Percentiles rank a stretch among this genome's conserved stretches.
Conservation (phyloP, 2,113 vertebrate species). For the Actenoides hombroni region DNA sequence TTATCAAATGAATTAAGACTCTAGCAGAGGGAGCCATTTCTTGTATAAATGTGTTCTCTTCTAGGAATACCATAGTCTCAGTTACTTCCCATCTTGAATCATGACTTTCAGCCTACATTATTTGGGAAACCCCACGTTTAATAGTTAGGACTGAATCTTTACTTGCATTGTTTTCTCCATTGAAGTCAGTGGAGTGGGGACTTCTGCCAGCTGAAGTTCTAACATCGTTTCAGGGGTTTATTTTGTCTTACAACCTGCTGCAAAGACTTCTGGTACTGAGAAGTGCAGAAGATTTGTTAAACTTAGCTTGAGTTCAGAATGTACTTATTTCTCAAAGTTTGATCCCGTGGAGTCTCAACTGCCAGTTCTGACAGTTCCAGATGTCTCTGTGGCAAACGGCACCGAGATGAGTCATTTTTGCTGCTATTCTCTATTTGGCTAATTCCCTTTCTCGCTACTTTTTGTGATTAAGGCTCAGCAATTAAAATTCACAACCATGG, state of each 20-base stretch:
- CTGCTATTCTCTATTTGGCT: not conserved
- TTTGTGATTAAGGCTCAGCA: constrained; percentile 23
- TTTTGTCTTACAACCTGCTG: not conserved
- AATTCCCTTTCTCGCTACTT: not conserved
- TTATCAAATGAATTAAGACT: not conserved
- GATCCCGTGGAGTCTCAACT: not conserved
- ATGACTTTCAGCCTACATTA: not conserved
- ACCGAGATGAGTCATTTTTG: not conserved
- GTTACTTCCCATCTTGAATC: not conserved
- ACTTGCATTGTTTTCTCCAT: not conserved
- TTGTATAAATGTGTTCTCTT: not conserved
- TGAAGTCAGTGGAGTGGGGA: not conserved
- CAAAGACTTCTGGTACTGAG: not conserved
- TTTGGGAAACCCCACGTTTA: not conserved
- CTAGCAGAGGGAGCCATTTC: fast-evolving
- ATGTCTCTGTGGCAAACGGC: not conserved
- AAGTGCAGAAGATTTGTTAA: not conserved
- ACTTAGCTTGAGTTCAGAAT: not conserved
- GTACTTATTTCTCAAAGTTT: not conserved
- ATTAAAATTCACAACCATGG: constrained; percentile 9
- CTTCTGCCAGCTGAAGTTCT: not conserved
- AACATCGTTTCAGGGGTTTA: fast-evolving
- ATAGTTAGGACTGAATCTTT: not conserved
- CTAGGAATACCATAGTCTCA: not conserved
- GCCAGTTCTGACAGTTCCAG: constrained; percentile 1